A percentile compares a stretch with the other conserved stretches of the same genome.
Evolutionary conservation across 2,113 vertebrate genomes (phyloP).

Genomic region (Heloderma charlesbogerti): DNA sequence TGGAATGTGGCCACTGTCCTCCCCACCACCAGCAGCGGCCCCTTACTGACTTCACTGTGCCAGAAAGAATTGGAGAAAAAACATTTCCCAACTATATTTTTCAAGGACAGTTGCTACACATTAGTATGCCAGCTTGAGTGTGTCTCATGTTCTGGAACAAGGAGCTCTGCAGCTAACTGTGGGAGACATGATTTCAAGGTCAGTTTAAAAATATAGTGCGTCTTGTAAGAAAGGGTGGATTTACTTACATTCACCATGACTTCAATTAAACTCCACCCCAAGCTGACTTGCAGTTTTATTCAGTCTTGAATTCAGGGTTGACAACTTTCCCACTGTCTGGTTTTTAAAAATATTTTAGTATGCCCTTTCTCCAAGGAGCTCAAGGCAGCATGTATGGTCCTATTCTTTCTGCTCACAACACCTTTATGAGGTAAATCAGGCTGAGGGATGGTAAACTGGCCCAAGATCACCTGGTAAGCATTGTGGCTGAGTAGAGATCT

Average conservation of each 20-base stretch:
- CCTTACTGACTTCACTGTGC: background rate
- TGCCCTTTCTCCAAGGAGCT: background rate
- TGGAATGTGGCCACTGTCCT: background rate
- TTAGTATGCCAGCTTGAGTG: background rate
- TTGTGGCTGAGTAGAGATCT: too few relatives aligned
- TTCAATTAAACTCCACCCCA: background rate
- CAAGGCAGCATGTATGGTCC: background rate
- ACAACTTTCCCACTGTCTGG: background rate
- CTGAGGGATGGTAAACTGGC: too few relatives aligned
- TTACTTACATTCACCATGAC: background rate
- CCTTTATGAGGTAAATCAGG: too few relatives aligned
- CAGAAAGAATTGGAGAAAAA: background rate
- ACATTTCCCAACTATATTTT: background rate
- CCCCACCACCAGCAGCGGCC: background rate
- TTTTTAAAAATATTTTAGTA: background rate
- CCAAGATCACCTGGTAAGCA: too few relatives aligned
- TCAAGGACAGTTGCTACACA: background rate
- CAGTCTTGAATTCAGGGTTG: background rate
- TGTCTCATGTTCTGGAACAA: constrained; percentile 2
- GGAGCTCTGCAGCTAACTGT: background rate
- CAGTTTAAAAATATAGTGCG: background rate
- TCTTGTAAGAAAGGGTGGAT: background rate
- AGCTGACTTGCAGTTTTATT: background rate
- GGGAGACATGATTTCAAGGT: background rate
- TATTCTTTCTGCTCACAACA: too few relatives aligned